phyloP scores from a whole-genome alignment of 1,140 invertebrate species.

The Drosophila mayri region DNA sequence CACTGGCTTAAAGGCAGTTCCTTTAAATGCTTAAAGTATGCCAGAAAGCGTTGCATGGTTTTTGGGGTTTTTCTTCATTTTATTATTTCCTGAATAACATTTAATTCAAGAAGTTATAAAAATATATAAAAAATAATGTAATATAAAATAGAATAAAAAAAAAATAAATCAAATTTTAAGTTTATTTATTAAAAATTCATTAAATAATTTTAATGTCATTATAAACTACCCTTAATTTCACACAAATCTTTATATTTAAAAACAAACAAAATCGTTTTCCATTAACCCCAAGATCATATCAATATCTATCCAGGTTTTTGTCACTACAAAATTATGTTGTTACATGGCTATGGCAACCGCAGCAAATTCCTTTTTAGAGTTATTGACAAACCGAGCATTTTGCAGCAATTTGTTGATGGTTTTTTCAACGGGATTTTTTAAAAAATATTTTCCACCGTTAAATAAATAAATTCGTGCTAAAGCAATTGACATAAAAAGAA shows the following conservation, averaged over 20 bases:
- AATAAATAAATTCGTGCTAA: constrained; percentile 57
- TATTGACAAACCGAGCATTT: constrained; percentile 58
- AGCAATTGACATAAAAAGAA: constrained; percentile 29
- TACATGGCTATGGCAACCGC: constrained; percentile 1
- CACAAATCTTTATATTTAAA: not conserved
- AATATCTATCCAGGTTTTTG: not conserved
- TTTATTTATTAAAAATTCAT: not conserved
- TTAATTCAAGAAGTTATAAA: too few relatives aligned
- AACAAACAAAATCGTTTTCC: not conserved
- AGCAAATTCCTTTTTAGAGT: constrained; percentile 46
- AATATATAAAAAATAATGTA: not conserved
- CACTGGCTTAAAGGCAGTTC: not conserved
- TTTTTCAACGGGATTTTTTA: constrained; percentile 10
- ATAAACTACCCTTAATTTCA: not conserved
- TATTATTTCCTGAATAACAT: too few relatives aligned
- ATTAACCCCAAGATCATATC: not conserved
- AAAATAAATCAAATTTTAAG: not conserved
- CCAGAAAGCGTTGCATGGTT: not conserved
- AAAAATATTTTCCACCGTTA: constrained; percentile 33
- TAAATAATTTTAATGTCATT: not conserved
- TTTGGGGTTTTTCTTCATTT: not conserved
- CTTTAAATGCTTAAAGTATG: not conserved
- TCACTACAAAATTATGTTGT: constrained; percentile 31
- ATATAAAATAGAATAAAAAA: too few relatives aligned
- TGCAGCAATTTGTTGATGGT: constrained; percentile 46